Conservation (phyloP, 2,888 invertebrate species). For the Neocrepidodera transversa region DNA sequence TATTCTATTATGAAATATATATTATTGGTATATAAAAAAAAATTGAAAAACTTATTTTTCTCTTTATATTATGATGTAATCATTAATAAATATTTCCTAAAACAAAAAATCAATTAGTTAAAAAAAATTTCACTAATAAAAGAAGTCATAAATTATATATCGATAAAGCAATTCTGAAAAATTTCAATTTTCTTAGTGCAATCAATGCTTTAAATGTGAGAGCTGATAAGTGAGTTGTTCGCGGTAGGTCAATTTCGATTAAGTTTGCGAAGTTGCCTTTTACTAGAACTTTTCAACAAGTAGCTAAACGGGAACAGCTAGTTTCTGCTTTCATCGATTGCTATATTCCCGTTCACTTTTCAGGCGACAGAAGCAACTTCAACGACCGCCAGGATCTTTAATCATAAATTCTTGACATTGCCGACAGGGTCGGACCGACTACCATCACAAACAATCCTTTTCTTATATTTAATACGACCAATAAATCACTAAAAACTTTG, state of each 20-base stretch:
- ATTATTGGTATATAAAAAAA: no score
- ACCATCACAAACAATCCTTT: background rate
- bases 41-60: no score
- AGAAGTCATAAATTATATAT: no score
- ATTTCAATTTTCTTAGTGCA: background rate
- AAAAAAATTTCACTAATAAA: no score
- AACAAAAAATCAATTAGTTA: no score
- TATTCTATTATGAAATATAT: no score
- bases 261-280: slow-evolving; percentile 21
- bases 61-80: no score
- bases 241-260: slow-evolving; percentile 24
- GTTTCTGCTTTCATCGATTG: slow-evolving; percentile 32
- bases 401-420: slow-evolving; percentile 32
- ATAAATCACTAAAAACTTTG: no score
- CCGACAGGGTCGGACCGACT: slow-evolving; percentile 14
- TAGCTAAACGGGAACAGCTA: slow-evolving; percentile 30
- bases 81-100: no score
- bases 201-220: slow-evolving; percentile 16
- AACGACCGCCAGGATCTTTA: slow-evolving; percentile 25
- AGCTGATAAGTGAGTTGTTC: slow-evolving; percentile 17
- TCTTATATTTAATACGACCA: no score
- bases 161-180: background rate
- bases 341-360: slow-evolving; percentile 27
- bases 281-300: slow-evolving; percentile 29
- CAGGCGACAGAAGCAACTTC: slow-evolving; percentile 33